A percentile compares a stretch with the other conserved stretches of the same genome.
Evolutionary conservation across 2,113 vertebrate species (phyloP).

Genomic region (Corythaixoides concolor): DNA sequence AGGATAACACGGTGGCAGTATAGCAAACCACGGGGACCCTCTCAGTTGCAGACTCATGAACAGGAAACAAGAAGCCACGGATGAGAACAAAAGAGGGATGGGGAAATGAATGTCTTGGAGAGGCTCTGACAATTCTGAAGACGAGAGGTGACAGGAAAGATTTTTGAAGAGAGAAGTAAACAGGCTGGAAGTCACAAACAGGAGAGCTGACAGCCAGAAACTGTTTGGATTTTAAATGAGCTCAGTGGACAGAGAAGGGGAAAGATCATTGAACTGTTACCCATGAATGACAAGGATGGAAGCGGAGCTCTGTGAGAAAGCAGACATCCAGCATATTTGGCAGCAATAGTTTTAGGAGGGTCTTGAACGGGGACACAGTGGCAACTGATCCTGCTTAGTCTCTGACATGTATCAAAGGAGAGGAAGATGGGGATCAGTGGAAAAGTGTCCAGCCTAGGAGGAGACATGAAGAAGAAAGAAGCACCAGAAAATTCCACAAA

Average conservation of each 20-base stretch:
- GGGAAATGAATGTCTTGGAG: not conserved
- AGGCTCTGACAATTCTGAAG: conserved; percentile 48
- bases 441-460: not conserved
- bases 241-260: conserved; percentile 69
- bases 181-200: conserved; percentile 57
- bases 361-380: not conserved
- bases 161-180: conserved; percentile 48
- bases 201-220: conserved; percentile 70
- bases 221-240: conserved; percentile 71
- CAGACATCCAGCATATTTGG: conserved; percentile 26
- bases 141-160: conserved; percentile 60
- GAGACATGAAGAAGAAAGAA: conserved; percentile 12
- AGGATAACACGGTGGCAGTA: not conserved
- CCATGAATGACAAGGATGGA: conserved; percentile 66
- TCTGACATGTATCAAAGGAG: conserved; percentile 29
- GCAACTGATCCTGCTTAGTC: conserved; percentile 1
- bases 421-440: not conserved
- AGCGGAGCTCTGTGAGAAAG: conserved; percentile 8
- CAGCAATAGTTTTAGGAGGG: conserved; percentile 35
- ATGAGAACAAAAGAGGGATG: conserved; percentile 6
- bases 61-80: not conserved
- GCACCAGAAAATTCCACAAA: not conserved
- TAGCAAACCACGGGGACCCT: not conserved
- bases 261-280: conserved; percentile 76
- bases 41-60: not conserved